A percentile compares a stretch with the other conserved stretches of the same genome.
phyloP scores from a whole-genome alignment of 2,888 invertebrate genomes.

The Ochlodes sylvanus region DNA sequence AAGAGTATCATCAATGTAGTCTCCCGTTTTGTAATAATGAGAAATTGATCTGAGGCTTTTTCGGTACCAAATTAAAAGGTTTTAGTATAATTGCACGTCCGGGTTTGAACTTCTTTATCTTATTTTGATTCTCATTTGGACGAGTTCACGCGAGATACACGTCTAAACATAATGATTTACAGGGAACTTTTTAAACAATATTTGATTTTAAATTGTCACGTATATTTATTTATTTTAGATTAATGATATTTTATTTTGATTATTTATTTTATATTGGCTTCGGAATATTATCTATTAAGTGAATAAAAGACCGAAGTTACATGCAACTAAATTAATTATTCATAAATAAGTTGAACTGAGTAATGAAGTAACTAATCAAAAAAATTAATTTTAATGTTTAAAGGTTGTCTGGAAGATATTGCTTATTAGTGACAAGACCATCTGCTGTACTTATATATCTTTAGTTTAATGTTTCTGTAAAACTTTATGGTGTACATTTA shows the following conservation, averaged over 20 bases:
- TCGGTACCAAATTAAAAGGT: constrained; percentile 1
- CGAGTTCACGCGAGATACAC: background rate
- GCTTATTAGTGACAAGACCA: too few species aligned
- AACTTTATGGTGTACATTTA: too few species aligned
- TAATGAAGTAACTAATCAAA: too few species aligned
- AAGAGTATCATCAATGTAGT: constrained; percentile 29
- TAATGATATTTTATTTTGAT: background rate
- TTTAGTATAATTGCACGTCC: background rate
- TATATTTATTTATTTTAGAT: background rate
- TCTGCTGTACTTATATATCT: too few species aligned
- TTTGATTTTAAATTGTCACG: background rate
- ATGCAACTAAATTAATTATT: too few species aligned
- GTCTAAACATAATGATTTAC: background rate
- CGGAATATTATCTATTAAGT: too few species aligned
- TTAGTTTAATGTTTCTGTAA: too few species aligned
- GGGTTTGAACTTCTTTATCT: constrained; percentile 5
- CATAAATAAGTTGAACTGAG: too few species aligned
- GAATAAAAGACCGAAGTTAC: too few species aligned
- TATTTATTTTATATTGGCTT: background rate
- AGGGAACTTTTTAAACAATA: background rate
- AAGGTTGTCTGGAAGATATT: too few species aligned
- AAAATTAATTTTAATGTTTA: too few species aligned
- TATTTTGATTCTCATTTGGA: background rate
- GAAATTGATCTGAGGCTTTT: constrained; percentile 20
- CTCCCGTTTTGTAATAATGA: constrained; percentile 36